phyloP scores from a whole-genome alignment of 2,888 invertebrate species.

The Trachelus troglodyta region DNA sequence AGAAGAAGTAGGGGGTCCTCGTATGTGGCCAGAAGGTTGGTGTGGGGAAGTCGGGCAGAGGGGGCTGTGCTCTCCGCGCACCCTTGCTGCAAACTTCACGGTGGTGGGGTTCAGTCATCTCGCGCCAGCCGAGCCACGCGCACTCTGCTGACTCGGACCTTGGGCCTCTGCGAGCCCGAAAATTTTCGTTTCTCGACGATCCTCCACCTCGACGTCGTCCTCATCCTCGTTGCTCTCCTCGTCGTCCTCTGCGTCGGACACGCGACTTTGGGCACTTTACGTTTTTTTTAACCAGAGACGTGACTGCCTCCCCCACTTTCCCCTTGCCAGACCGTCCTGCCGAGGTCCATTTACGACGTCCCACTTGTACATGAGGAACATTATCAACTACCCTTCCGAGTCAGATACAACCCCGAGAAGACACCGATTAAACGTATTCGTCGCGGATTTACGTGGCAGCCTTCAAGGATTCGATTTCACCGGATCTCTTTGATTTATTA shows the following conservation, averaged over 20 bases:
- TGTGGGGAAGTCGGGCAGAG: constrained; percentile 6
- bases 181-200: neutral
- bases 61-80: constrained; percentile 7
- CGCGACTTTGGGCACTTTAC: neutral
- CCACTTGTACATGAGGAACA: neutral
- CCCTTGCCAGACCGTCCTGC: neutral
- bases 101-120: constrained; percentile 61
- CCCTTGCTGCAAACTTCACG: constrained; percentile 18
- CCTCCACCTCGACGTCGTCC: neutral
- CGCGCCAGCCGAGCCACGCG: constrained; percentile 63
- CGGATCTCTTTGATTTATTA: neutral
- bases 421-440: neutral
- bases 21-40: constrained; percentile 8
- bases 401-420: neutral
- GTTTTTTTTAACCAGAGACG: neutral
- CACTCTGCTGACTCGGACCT: constrained; percentile 28
- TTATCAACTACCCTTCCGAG: neutral
- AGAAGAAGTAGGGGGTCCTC: neutral
- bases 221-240: neutral
- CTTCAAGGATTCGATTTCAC: neutral
- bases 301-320: neutral
- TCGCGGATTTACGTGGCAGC: neutral
- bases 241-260: neutral
- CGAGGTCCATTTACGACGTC: neutral
- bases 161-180: neutral